Conservation (phyloP, 2,113 vertebrate genomes). For the Peromyscus californicus region DNA sequence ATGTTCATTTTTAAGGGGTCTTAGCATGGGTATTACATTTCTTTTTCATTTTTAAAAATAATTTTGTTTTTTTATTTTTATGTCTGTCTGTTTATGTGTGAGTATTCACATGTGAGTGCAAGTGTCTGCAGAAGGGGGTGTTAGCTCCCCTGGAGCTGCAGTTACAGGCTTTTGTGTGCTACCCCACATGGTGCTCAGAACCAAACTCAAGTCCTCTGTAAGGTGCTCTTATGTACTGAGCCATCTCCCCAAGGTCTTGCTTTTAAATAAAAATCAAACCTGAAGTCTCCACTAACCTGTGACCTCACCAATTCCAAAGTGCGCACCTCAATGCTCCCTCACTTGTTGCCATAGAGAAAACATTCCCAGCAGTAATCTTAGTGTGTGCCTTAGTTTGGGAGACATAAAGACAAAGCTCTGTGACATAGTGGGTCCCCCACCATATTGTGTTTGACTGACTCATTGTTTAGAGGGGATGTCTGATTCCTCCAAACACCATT, state of each 20-base stretch:
- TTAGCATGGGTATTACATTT: background rate
- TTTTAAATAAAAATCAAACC: background rate
- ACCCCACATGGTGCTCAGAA: background rate
- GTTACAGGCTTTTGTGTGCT: background rate
- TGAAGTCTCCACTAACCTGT: background rate
- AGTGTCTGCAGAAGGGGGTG: background rate
- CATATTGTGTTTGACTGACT: background rate
- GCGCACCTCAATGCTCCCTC: no score
- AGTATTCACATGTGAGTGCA: background rate
- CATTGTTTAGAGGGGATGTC: background rate
- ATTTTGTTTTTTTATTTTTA: background rate
- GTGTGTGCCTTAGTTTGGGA: constrained; percentile 8
- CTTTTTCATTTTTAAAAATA: background rate
- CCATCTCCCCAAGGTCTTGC: background rate
- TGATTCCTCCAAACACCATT: background rate
- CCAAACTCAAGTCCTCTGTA: background rate
- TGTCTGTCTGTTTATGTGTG: background rate
- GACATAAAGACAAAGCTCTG: background rate
- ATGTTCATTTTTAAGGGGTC: background rate
- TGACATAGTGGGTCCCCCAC: background rate
- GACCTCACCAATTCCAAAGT: background rate
- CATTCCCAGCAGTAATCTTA: background rate
- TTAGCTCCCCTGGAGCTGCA: background rate
- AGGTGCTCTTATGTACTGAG: background rate
- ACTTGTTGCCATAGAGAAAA: background rate